Conservation (phyloP, 2,113 vertebrate genomes). For the Podiceps cristatus region DNA sequence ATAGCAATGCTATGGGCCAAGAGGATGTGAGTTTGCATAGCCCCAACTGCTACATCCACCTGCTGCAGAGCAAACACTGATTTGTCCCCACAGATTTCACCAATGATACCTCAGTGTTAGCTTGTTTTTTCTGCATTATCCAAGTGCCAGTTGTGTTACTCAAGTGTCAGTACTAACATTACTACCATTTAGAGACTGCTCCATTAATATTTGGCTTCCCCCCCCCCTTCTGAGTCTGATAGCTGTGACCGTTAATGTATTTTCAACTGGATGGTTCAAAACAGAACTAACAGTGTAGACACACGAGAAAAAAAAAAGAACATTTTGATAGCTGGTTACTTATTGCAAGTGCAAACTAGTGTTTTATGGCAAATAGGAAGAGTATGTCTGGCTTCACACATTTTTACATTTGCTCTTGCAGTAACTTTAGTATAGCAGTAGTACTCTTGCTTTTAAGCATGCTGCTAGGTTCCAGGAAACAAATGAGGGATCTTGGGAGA, state of each 20-base stretch:
- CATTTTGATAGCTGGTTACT: background rate
- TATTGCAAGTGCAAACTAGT: background rate
- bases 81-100: background rate
- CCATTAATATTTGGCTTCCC: background rate
- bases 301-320: background rate
- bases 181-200: background rate
- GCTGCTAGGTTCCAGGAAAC: background rate
- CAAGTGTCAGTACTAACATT: background rate
- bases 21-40: too few relatives aligned
- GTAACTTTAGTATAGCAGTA: background rate
- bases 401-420: background rate
- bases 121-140: background rate
- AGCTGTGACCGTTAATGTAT: background rate
- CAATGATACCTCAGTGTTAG: rapidly evolving
- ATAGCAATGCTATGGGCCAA: background rate
- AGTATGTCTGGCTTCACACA: background rate
- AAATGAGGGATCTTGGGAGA: background rate
- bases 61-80: background rate
- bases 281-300: background rate
- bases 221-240: background rate
- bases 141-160: background rate
- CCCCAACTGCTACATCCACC: background rate
- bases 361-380: background rate
- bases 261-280: background rate
- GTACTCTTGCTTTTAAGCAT: background rate